Evolutionary conservation across 2,888 invertebrate species (phyloP).

Genomic region (Lacanobia wlatinum): DNA sequence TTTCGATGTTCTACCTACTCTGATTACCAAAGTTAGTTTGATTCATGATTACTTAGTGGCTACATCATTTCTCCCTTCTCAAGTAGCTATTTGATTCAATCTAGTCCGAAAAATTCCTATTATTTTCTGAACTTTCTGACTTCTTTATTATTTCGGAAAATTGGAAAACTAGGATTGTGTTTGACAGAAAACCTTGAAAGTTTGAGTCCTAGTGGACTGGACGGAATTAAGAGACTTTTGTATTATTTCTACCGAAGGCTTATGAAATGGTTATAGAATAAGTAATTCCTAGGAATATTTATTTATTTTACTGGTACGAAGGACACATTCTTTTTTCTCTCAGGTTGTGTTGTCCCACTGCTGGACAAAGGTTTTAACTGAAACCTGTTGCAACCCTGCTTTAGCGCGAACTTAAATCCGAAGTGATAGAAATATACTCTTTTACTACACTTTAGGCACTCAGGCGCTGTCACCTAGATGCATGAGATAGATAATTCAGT

Average conservation of each 20-base stretch:
- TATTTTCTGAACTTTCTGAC: conserved; percentile 14
- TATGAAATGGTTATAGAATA: not conserved
- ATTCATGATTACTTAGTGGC: no score
- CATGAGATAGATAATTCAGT: no score
- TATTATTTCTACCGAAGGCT: not conserved
- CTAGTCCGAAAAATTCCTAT: not conserved
- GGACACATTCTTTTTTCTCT: not conserved
- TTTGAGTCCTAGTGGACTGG: not conserved
- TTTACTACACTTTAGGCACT: no score
- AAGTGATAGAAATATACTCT: no score
- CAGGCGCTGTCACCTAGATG: no score
- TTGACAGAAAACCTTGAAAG: conserved; percentile 28
- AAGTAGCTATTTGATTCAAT: not conserved
- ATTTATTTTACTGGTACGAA: not conserved
- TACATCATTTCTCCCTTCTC: not conserved
- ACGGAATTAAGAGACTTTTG: not conserved
- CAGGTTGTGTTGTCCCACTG: no score
- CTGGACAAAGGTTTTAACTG: no score
- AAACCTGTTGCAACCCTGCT: no score
- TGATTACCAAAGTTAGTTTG: no score
- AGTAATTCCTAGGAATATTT: not conserved
- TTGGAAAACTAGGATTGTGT: conserved; percentile 32
- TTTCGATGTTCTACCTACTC: no score
- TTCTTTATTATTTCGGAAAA: conserved; percentile 23
- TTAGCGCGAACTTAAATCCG: no score